Evolutionary conservation across 2,113 vertebrate species (phyloP).

Genomic region (Mus spicilegus): DNA sequence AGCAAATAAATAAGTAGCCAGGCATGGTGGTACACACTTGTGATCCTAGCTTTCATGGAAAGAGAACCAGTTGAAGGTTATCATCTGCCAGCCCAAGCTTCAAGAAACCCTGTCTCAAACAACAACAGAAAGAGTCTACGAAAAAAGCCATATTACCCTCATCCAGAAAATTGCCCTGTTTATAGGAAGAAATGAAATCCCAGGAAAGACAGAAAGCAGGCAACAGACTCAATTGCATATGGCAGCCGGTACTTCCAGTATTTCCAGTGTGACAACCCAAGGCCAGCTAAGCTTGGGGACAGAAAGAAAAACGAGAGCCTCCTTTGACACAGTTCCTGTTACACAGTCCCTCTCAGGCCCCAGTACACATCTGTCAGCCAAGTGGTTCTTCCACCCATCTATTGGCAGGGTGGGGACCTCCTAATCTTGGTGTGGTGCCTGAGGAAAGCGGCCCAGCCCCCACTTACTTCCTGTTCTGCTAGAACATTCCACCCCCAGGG

Average conservation of each 20-base stretch:
- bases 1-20: background rate
- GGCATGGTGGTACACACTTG: background rate
- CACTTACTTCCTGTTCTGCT: slow-evolving; percentile 40
- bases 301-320: no score
- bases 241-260: background rate
- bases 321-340: background rate
- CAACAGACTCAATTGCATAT: rapidly evolving
- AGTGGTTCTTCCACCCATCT: background rate
- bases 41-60: background rate
- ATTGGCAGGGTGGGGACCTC: background rate
- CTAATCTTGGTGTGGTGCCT: background rate
- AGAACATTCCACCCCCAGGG: slow-evolving; percentile 2
- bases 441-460: background rate
- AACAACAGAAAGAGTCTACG: background rate
- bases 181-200: background rate
- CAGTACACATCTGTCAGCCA: slow-evolving; percentile 14
- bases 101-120: background rate
- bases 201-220: background rate
- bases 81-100: background rate
- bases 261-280: rapidly evolving
- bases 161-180: background rate
- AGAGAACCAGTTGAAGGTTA: background rate
- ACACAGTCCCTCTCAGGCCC: background rate
- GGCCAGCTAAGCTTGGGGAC: no score
- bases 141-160: rapidly evolving